Evolutionary conservation across 2,797 vertebrate species (phyloP), one percentile per base, ranked within the genome.

Genomic region (Cuculus canorus): DNA sequence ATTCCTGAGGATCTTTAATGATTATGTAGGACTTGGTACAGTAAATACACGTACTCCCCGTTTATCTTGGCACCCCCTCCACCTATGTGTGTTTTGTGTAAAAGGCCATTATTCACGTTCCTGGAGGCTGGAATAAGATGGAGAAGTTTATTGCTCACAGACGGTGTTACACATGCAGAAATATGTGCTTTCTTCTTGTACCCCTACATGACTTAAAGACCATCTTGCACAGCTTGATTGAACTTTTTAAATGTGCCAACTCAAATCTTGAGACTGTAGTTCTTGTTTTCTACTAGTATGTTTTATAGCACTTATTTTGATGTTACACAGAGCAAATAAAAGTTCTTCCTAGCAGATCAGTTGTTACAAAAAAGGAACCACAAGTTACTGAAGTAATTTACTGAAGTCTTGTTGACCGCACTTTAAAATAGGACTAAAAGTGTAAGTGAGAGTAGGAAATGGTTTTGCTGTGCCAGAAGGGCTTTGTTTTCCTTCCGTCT

Each of bases 61-160:
- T 93, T 95, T 95, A 78, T 92, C 85, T 92, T 95, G 91, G 89
- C 81, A 76, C 12, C 17, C 57, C 21, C 13, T 69, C 43, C 66
- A 77, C 60, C 82, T 89, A 70, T n/a, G 17, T 60, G 27, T 79
- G 59, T 86, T 77, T 23, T 43, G 52, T 82, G 24, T 79, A 70
- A 70, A 83, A 81, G 85, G 80, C 32, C 12, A 23, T 79, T 82
- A 79, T 52, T 91, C 59, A 39, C 9, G 13, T 91, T 91, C 52
- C 56, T 72, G 63, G 54, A 92, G 66, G 56, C 72, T 92, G 92
- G 73, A 88, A 57, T 39, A 82, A 79, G 85, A 89, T 15, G 73
- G 54, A 60, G 63, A 69, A 43, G 45, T 88, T 89, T 92, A 73
- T 47, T 91, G 37, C 63, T 91, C 92, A 80, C 89, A 94, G 92